Evolutionary conservation across 2,113 vertebrate genomes (phyloP), one percentile per base, ranked within the genome.

Genomic region (Aix galericulata): DNA sequence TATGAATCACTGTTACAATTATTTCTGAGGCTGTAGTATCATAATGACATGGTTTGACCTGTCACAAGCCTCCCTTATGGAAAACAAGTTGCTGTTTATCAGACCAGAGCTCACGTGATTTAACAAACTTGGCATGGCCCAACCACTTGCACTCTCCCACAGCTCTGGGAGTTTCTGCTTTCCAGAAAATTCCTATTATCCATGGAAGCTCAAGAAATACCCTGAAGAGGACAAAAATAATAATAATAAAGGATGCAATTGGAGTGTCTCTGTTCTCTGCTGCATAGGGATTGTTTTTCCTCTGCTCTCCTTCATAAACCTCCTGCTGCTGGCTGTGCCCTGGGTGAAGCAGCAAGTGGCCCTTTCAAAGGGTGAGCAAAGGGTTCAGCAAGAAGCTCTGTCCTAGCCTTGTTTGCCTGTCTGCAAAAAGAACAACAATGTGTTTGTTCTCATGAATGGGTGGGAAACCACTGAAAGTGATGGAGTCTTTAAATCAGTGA

Each of bases 11-110:
- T 27, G 23, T 16, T 75, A 36, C 15, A 74, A 92, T 80, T 42
- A 74, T 94, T 95, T 64, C 76, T 84, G 87, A 79, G 78, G 26
- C 82, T 90, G 67, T 15, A 73, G 18, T 34, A 59, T 55, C 69
- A 71, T 81, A 86, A 86, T 13, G 59, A 79, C 72, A 42, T 50
- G 29, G 64, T 64, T 60, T 67, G 80, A 82, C 5, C 12, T 17
- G 50, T 29, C 66, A 97, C 85, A 91, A 94, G 89, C 55, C 71
- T 94, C 63, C 38, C 53, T 91, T 21, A 95, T n/a, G 40, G 77
- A 93, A 93, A 95, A 95, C 88, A 96, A 97, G 60, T 78, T 56
- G 68, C 82, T 92, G 55, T 94, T 96, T 92, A 96, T 94, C 72
- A 77, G 77, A 91, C 38, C 44, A 62, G 46, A 60, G 52, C 48